Evolutionary conservation across 2,797 vertebrate genomes (phyloP), one percentile per base, ranked within the genome.

Genomic region (Mormyrops attenuatus): DNA sequence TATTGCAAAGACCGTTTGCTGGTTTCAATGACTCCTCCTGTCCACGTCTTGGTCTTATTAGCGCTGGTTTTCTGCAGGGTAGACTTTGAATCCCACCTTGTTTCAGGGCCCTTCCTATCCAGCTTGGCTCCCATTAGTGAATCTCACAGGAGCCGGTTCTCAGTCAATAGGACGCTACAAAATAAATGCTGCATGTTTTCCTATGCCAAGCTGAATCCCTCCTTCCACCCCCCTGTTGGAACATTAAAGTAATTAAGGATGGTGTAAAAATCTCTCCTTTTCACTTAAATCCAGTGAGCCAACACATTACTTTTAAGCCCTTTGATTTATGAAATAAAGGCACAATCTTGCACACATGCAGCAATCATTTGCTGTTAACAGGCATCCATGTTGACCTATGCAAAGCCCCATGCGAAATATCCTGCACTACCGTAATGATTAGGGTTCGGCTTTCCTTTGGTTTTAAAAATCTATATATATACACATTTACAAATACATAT

Each of bases 401-500:
- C 73, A 80, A 80, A 80, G 34, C 82, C 44, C 82, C 49, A 30
- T 52, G 82, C 82, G 30, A 49, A 49, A 49, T 85, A 49, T 52
- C 41, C 82, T 52, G 11, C 49, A 52, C 44, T 85, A 17, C 9
- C 30, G 49, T 50, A 50, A 26, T 85, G 22, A 50, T 52, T 85
- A 85, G 84, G 49, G n/a, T 50, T 49, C 5, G 52, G 26, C 84
- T 34, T 41, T 73, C 13, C 66, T 77, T 85, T 50, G 44, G 17
- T 52, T 8, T 49, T 26, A 53, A 26, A 85, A 50, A 26, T 53
- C 13, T 85, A 50, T 77, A 50, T 80, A 77, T 77, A 41, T 85
- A 50, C 41, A 91, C 90, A 82, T 91, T 92, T 91, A 91, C 93
- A 94, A 91, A 92, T 92, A 92, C 93, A 92, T 92, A 94, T 94